Evolutionary conservation across 2,888 invertebrate species (phyloP).

Genomic region (Diarsia dahlii): DNA sequence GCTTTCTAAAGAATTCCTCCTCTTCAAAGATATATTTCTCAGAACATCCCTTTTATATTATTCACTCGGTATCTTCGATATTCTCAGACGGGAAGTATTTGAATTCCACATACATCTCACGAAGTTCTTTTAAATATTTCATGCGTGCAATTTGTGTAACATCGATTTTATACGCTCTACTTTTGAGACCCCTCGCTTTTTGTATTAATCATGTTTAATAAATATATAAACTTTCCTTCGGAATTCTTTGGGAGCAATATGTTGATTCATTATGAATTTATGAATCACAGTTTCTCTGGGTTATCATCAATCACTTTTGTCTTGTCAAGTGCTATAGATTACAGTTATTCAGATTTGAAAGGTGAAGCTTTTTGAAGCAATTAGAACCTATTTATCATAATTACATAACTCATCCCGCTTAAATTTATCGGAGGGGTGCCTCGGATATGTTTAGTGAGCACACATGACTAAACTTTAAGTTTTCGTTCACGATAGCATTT

Average conservation of each 20-base stretch:
- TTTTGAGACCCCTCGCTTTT: background rate
- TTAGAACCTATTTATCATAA: no score
- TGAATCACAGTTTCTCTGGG: background rate
- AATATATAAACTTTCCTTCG: background rate
- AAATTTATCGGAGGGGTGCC: background rate
- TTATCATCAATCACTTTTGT: conserved; percentile 7
- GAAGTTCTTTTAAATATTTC: conserved; percentile 26
- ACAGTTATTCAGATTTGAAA: background rate
- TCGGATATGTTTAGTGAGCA: no score
- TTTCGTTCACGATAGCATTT: no score
- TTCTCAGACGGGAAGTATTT: conserved; percentile 17
- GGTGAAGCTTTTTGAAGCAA: background rate
- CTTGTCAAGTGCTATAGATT: conserved; percentile 5
- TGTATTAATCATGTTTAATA: background rate
- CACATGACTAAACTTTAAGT: no score
- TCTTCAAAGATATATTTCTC: conserved; percentile 19
- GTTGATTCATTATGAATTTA: conserved; percentile 11
- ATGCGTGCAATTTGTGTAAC: conserved; percentile 4
- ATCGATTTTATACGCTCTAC: background rate
- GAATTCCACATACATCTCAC: background rate
- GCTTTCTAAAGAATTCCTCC: background rate
- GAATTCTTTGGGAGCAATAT: conserved; percentile 12
- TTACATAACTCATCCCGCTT: background rate
- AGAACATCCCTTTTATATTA: background rate
- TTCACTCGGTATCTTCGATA: background rate